These are phyloP conservation scores for Cisticola juncidis DNA, from an alignment of 2,113 vertebrate genomes.

Conservation along the genomic window DNA sequence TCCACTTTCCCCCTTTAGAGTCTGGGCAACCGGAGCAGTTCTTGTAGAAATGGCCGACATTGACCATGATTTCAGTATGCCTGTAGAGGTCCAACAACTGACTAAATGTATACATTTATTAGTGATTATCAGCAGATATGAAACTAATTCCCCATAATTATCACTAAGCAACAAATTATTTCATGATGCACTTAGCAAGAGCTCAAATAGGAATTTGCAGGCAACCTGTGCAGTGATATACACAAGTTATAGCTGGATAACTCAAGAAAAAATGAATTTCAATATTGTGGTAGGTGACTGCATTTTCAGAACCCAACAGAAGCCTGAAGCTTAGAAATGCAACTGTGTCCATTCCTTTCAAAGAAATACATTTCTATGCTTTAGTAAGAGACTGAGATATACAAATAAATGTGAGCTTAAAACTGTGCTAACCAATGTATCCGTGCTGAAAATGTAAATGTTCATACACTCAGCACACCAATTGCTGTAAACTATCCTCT, in stretches of 20 bases:
- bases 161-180: neutral
- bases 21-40: neutral
- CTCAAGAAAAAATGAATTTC: neutral
- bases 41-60: neutral
- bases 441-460: neutral
- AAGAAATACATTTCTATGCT: neutral
- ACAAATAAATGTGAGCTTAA: neutral
- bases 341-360: neutral
- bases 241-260: neutral
- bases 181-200: neutral
- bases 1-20: neutral
- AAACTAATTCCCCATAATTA: neutral
- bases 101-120: neutral
- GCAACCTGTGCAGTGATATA: neutral
- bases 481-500: neutral
- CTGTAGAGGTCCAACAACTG: neutral
- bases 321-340: neutral
- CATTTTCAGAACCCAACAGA: neutral
- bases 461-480: neutral
- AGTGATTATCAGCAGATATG: neutral
- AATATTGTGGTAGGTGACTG: neutral
- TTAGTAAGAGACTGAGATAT: neutral
- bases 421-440: neutral
- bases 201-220: neutral
- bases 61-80: neutral